phyloP scores from a whole-genome alignment of 92 coral and sea anemone species.

The Zoanthus gigantus region DNA sequence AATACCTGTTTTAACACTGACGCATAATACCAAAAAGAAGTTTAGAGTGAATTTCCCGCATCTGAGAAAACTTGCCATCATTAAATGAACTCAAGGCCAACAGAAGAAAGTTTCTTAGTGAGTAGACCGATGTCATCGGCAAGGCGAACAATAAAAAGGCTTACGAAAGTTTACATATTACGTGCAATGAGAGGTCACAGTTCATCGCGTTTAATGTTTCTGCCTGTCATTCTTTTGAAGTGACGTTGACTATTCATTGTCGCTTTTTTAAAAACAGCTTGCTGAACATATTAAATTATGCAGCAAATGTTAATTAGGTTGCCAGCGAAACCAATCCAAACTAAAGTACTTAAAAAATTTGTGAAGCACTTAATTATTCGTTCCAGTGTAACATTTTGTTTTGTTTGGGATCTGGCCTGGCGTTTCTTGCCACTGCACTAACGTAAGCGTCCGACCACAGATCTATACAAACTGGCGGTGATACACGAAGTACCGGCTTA shows the following conservation, averaged over 20 bases:
- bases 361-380: background rate
- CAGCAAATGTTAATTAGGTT: background rate
- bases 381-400: background rate
- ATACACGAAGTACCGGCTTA: background rate
- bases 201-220: background rate
- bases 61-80: background rate
- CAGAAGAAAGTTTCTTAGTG: background rate
- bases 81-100: background rate
- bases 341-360: background rate
- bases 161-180: background rate
- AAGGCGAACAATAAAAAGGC: background rate
- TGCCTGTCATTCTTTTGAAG: background rate
- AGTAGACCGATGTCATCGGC: background rate
- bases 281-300: background rate
- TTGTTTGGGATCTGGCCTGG: background rate
- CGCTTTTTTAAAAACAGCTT: background rate
- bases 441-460: background rate
- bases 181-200: slow-evolving; percentile 1
- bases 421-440: background rate
- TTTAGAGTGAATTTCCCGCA: background rate
- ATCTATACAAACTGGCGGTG: background rate
- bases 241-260: background rate
- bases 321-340: background rate
- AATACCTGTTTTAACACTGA: background rate
- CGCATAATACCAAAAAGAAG: background rate